Evolutionary conservation across 2,888 invertebrate species (phyloP).

Genomic region (Oeneis ivallda): DNA sequence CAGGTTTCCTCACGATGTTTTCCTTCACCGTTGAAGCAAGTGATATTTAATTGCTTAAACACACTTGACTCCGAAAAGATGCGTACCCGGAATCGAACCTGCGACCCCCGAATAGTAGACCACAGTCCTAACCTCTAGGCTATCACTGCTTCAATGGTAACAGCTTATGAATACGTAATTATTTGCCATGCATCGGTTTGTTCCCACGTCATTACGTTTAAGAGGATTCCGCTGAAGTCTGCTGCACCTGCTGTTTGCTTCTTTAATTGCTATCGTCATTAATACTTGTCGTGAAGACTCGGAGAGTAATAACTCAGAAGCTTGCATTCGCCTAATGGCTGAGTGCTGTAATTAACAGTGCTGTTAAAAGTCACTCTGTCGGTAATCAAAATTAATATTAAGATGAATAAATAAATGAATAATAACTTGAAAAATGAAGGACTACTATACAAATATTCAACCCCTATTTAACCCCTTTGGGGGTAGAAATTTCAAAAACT

Average conservation of each 20-base stretch:
- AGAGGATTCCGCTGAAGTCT: slow-evolving; percentile 20
- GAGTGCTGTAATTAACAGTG: slow-evolving; percentile 5
- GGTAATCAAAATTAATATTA: not conserved
- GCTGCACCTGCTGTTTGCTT: slow-evolving; percentile 42
- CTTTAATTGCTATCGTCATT: slow-evolving; percentile 75
- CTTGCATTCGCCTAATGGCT: slow-evolving; percentile 17
- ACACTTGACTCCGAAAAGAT: no score
- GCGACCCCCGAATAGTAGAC: no score
- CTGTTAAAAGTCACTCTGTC: slow-evolving; percentile 11
- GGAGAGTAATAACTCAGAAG: slow-evolving; percentile 20
- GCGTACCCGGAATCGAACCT: no score
- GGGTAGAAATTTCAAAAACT: no score
- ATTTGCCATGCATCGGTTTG: slow-evolving; percentile 7
- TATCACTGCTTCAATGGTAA: no score
- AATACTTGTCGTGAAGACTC: slow-evolving; percentile 59
- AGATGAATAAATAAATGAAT: not conserved
- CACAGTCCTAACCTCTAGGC: no score
- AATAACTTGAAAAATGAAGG: no score
- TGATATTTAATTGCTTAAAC: no score
- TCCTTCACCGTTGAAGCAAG: no score
- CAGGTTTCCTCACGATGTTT: no score
- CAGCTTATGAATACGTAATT: not conserved
- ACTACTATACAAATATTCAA: no score
- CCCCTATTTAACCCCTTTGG: no score
- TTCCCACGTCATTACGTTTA: slow-evolving; percentile 69